Evolutionary conservation across 2,113 vertebrate genomes (phyloP).

Genomic region (Phoxinus phoxinus): DNA sequence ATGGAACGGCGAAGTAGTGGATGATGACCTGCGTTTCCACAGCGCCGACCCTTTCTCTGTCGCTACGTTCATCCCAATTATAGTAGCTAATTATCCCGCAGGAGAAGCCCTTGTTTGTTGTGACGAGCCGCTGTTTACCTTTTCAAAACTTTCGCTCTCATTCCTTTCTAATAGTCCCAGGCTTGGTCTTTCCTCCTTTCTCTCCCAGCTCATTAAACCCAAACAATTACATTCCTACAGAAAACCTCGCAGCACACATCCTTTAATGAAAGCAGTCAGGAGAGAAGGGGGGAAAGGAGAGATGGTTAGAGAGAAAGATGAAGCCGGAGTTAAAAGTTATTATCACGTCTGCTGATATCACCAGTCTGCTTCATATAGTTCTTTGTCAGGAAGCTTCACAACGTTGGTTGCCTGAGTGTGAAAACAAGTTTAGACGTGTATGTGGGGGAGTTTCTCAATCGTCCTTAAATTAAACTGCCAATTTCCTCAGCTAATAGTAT

Average conservation of each 20-base stretch:
- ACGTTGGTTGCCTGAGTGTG: conserved; percentile 11
- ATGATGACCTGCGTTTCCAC: conserved; percentile 34
- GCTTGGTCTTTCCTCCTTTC: conserved; percentile 26
- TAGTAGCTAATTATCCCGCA: conserved; percentile 49
- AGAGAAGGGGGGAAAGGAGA: background rate
- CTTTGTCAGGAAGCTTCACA: conserved; percentile 1
- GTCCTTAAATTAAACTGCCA: conserved; percentile 37
- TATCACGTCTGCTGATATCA: conserved; percentile 24
- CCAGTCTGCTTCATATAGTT: conserved; percentile 28
- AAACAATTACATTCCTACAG: conserved; percentile 59
- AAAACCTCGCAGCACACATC: conserved; percentile 32
- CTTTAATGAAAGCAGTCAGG: conserved; percentile 46
- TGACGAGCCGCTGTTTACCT: conserved; percentile 52
- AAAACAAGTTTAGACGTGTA: conserved; percentile 18
- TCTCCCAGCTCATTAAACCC: conserved; percentile 60
- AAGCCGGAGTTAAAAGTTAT: conserved; percentile 28
- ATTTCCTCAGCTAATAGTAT: conserved; percentile 43
- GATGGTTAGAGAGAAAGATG: background rate
- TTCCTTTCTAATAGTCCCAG: conserved; percentile 46
- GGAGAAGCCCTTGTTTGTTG: conserved; percentile 50
- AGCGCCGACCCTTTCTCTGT: background rate
- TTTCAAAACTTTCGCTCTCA: conserved; percentile 44
- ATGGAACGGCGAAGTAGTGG: conserved; percentile 6
- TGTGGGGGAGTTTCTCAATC: conserved; percentile 15
- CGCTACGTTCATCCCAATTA: conserved; percentile 42